Conservation (phyloP, 2,113 vertebrate species). For the Prunella himalayana region DNA sequence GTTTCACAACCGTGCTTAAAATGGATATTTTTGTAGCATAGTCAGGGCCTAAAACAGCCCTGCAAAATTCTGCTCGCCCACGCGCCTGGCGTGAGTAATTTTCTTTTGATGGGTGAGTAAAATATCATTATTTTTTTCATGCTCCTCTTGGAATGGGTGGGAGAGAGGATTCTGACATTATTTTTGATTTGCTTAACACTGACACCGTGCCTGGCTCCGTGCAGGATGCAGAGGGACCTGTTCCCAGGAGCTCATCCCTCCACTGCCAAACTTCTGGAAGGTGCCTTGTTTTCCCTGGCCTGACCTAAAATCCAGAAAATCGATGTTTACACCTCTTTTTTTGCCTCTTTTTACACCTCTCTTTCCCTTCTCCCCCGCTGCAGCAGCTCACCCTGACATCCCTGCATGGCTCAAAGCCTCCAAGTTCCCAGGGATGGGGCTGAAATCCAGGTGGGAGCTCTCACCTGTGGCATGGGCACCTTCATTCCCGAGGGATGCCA, state of each 20-base stretch:
- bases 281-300: background rate
- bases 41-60: slow-evolving; percentile 70
- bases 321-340: background rate
- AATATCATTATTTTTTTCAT: slow-evolving; percentile 45
- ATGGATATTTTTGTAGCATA: slow-evolving; percentile 64
- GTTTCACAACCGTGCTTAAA: slow-evolving; percentile 51
- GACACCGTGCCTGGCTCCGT: background rate
- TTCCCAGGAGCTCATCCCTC: background rate
- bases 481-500: background rate
- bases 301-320: background rate
- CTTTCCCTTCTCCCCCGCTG: background rate
- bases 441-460: background rate
- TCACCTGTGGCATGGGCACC: rapidly evolving
- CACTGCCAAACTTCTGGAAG: background rate
- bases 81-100: slow-evolving; percentile 68
- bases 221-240: background rate
- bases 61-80: slow-evolving; percentile 60
- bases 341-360: background rate
- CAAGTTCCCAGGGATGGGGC: rapidly evolving
- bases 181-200: background rate
- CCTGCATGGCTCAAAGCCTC: rapidly evolving
- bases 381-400: background rate
- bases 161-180: slow-evolving; percentile 44
- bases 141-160: slow-evolving; percentile 56
- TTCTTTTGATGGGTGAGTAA: slow-evolving; percentile 70